A percentile compares a stretch with the other conserved stretches of the same genome.
phyloP scores from a whole-genome alignment of 2,888 invertebrate genomes.

The Agonopterix arenella region DNA sequence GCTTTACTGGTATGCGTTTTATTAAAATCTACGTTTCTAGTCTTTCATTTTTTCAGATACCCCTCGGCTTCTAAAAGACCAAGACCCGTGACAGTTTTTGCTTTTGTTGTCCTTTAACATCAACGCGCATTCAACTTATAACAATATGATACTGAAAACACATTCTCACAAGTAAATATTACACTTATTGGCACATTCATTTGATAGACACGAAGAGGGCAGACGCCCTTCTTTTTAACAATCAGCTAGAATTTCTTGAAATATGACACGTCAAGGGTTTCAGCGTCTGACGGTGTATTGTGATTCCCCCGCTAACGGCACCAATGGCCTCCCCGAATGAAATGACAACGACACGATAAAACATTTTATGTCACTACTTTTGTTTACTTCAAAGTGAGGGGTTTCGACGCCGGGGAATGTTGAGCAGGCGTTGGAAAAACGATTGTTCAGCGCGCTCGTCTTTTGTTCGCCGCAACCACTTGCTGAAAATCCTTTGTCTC shows the following conservation, averaged over 20 bases:
- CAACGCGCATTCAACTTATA: no score
- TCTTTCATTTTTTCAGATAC: no score
- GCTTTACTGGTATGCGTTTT: no score
- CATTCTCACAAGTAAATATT: not conserved
- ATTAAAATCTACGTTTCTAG: no score
- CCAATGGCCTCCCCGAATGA: constrained; percentile 21
- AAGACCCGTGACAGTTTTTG: no score
- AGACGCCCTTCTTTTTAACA: constrained; percentile 49
- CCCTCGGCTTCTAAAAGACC: no score
- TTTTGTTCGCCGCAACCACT: constrained; percentile 31
- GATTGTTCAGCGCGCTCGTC: constrained; percentile 28
- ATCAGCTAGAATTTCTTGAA: constrained; percentile 53
- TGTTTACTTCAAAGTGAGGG: constrained; percentile 52
- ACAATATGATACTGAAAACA: no score
- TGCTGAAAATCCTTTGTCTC: constrained; percentile 28
- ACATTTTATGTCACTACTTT: constrained; percentile 60
- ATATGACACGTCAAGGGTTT: constrained; percentile 33
- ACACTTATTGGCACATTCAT: constrained; percentile 5
- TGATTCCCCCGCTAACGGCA: constrained; percentile 22
- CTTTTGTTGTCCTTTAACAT: no score
- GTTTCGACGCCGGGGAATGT: constrained; percentile 20
- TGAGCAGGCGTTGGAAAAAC: constrained; percentile 16
- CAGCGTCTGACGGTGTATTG: constrained; percentile 17
- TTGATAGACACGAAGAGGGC: constrained; percentile 21
- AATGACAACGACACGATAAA: constrained; percentile 45